Evolutionary conservation across 2,888 invertebrate genomes (phyloP), one percentile per base, ranked within the genome.

Genomic region (Drosophila greeni): DNA sequence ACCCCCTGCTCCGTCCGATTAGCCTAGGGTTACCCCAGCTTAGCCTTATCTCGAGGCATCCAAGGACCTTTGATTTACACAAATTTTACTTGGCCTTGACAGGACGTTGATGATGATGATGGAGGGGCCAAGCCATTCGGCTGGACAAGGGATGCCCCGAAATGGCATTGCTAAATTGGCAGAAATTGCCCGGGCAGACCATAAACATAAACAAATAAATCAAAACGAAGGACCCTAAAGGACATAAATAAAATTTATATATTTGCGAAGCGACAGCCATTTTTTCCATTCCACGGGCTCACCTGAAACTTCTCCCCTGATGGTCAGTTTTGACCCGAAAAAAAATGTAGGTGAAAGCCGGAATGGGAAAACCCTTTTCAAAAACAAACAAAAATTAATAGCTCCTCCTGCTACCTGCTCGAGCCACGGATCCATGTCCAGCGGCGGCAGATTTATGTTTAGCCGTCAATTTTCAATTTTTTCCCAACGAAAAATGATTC

Each of bases 181-280:
- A 84, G 66, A 76, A 78, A 78, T 76, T 66, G 72, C 70, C 61
- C 53, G 36, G 40, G 54, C 60, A 53, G 51, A 60, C 61, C 68
- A 64, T 61, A 60, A 70, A 53, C 70, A 73, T 70, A 79, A 79
- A 75, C 84, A 82, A 82, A 79, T 79, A 79, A 79, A 84, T 79
- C 79, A 79, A 70, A 70, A 16, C 36, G 23, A 11, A 45, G n/a
- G 34, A 42, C 45, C 47, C 54, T 3, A 37, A 51, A 55, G 45
- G 55, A 66, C 66, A 70, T 68, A 76, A 74, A 73, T 69, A 61
- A 59, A 33, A 73, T 67, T 51, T 60, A 62, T 73, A 48, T 53
- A 60, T 65, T 52, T 69, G 53, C 34, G 16, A 39, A 60, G 23
- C 29, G 59, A 55, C 64, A 75, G 58, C 57, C 56, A 70, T 58